phyloP scores from a whole-genome alignment of 2,888 invertebrate genomes.

The Polietes domitor region DNA sequence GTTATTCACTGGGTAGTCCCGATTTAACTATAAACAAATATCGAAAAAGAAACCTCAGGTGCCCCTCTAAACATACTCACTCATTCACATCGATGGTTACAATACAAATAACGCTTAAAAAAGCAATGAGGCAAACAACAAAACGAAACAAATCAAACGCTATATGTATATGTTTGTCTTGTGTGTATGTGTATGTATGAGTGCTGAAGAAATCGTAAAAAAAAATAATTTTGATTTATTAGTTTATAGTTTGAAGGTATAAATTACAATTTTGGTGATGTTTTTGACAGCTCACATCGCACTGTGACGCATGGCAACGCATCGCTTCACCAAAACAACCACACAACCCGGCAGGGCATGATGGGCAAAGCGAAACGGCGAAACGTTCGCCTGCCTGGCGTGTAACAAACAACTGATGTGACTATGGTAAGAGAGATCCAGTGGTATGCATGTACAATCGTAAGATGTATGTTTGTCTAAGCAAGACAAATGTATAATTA shows the following conservation, averaged over 20 bases:
- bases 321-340: neutral
- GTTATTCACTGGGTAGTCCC: too few species aligned
- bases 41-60: neutral
- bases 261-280: conserved; percentile 46
- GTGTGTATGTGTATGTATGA: neutral
- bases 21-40: neutral
- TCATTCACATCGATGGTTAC: neutral
- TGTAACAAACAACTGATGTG: neutral
- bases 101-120: neutral
- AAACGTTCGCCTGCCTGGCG: neutral
- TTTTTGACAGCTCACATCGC: conserved; percentile 41
- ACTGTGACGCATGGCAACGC: neutral
- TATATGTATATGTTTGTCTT: too few species aligned
- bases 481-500: conserved; percentile 20
- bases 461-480: neutral
- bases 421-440: neutral
- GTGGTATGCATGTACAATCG: neutral
- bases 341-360: neutral
- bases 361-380: neutral
- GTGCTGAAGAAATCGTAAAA: neutral
- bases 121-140: neutral
- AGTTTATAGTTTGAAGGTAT: conserved; percentile 45
- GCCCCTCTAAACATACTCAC: too few species aligned
- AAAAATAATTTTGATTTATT: conserved; percentile 51
- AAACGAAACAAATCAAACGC: neutral